Percentiles rank a stretch among this genome's conserved stretches.
Conservation (phyloP, 1,140 invertebrate species). For the Batillaria attramentaria region DNA sequence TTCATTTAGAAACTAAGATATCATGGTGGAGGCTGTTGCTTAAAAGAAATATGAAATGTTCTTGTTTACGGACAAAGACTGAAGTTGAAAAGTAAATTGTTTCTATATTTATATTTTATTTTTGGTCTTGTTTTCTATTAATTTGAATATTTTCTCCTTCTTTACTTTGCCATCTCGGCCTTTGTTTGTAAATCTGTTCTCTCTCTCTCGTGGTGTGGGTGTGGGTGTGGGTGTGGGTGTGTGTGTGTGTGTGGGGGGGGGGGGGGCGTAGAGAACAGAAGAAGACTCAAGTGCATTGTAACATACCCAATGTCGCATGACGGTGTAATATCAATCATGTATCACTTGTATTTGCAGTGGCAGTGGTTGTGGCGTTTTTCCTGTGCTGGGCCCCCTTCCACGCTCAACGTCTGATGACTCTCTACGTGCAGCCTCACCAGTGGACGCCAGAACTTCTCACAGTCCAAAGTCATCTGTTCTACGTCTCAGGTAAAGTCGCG, state of each 20-base stretch:
- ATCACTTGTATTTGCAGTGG: constrained; percentile 39
- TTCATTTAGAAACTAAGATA: too few species aligned
- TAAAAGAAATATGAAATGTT: too few species aligned
- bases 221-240: constrained; percentile 12
- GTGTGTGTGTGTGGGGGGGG: background rate
- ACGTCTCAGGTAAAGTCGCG: constrained; percentile 49
- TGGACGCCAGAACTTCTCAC: constrained; percentile 51
- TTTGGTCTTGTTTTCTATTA: too few species aligned
- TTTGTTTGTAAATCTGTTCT: too few species aligned
- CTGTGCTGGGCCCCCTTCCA: constrained; percentile 94
- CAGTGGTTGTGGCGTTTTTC: constrained; percentile 92
- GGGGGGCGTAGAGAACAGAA: too few species aligned
- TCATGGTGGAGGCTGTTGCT: too few species aligned
- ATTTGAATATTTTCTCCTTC: too few species aligned
- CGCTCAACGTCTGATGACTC: constrained; percentile 84
- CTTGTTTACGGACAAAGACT: too few species aligned
- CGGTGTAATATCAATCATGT: background rate
- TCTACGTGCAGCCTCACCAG: constrained; percentile 70
- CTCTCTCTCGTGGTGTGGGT: constrained; percentile 15
- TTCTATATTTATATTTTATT: too few species aligned
- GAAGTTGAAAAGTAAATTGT: too few species aligned
- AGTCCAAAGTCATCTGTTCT: constrained; percentile 55
- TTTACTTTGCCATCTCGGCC: too few species aligned
- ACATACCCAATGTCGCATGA: background rate
- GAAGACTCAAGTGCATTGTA: background rate